These are phyloP conservation scores for Drosophila subpulchrella DNA, from an alignment of 1,140 invertebrate species.

Conservation along the genomic window DNA sequence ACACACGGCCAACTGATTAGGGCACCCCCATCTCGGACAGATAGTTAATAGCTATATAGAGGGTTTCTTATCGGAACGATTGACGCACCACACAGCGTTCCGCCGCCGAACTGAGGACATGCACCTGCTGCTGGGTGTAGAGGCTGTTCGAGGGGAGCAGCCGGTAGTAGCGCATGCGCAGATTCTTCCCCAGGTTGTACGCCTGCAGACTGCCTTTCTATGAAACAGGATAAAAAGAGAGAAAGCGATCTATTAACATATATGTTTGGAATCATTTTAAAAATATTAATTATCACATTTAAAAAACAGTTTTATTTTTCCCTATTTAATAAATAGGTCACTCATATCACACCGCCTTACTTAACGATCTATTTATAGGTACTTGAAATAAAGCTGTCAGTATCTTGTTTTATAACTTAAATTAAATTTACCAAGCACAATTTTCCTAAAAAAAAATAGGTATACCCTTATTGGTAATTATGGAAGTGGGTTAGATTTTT, in stretches of 20 bases:
- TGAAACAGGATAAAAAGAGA: constrained; percentile 33
- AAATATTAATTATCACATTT: too few relatives aligned
- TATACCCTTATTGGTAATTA: neutral
- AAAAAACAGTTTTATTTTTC: too few relatives aligned
- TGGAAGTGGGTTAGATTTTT: neutral
- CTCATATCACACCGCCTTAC: too few relatives aligned
- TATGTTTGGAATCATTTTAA: too few relatives aligned
- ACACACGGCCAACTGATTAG: constrained; percentile 72
- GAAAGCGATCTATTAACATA: neutral
- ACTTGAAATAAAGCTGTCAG: too few relatives aligned
- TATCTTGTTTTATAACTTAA: too few relatives aligned
- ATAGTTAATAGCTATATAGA: constrained; percentile 27
- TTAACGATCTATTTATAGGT: too few relatives aligned
- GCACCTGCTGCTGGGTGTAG: constrained; percentile 88
- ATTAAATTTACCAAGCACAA: too few relatives aligned
- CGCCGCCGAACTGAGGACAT: constrained; percentile 91
- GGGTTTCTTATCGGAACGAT: constrained; percentile 22
- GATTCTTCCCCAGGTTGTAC: constrained; percentile 90
- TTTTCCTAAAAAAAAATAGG: too few relatives aligned
- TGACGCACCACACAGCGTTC: constrained; percentile 89
- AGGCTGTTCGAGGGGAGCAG: constrained; percentile 87
- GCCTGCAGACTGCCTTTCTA: constrained; percentile 92
- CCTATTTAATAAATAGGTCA: too few relatives aligned
- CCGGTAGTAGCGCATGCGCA: constrained; percentile 89
- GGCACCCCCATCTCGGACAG: constrained; percentile 48